Conservation (phyloP, 2,888 invertebrate species). For the Allacma fusca region DNA sequence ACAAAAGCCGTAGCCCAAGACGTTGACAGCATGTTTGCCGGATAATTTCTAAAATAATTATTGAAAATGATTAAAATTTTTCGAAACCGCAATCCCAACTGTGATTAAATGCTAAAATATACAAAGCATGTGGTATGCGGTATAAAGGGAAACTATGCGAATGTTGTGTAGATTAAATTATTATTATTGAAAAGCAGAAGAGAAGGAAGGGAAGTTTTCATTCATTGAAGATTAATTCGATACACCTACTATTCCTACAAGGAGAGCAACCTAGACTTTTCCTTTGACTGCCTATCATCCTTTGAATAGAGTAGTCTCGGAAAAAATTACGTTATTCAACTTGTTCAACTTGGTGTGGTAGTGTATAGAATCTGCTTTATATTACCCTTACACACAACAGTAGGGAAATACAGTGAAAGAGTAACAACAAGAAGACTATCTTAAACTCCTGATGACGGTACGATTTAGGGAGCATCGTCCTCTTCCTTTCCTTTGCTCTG, state of each 20-base stretch:
- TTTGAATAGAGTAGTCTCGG: background rate
- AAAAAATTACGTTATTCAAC: conserved; percentile 19
- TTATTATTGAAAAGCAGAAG: background rate
- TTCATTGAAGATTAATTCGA: conserved; percentile 15
- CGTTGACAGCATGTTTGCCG: too few relatives aligned
- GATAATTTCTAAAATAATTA: too few relatives aligned
- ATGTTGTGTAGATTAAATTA: background rate
- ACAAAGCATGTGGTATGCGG: background rate
- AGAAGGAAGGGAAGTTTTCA: background rate
- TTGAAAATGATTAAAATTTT: too few relatives aligned
- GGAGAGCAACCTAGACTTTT: conserved; percentile 11
- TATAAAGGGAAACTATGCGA: background rate
- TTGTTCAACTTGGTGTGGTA: background rate
- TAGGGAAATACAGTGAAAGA: background rate
- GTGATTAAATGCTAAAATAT: background rate
- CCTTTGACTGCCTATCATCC: conserved; percentile 8
- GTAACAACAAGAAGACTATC: background rate
- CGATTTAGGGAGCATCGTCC: conserved; percentile 34
- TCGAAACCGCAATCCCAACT: too few relatives aligned
- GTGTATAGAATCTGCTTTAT: too few relatives aligned
- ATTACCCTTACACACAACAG: background rate
- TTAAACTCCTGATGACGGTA: background rate
- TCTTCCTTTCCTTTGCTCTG: background rate
- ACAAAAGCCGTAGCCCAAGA: too few relatives aligned
- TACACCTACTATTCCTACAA: conserved; percentile 1